Base-by-base conservation (phyloP, 2,113 vertebrate species). In the Misgurnus mizolepis region DNA sequence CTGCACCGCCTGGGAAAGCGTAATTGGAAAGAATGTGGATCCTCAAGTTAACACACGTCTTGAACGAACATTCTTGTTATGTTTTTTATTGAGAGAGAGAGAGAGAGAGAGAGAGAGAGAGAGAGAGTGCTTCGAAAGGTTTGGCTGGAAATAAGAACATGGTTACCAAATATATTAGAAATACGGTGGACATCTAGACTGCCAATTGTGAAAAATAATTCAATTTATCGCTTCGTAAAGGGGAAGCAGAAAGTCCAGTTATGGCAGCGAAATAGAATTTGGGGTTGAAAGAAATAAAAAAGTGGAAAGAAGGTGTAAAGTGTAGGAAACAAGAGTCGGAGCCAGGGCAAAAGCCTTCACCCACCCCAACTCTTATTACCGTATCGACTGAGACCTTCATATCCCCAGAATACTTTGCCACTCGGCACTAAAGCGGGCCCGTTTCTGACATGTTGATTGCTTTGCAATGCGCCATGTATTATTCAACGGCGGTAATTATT, bases 11-110 rank as follows among this genome's bases (percentile, higher is more conserved):
- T 41, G 61, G 49, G 45, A 58, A 76, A 67, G 40, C 73, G 71
- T 80, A 78, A 79, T 81, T 84, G 75, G 69, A 84, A 78, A 73
- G 69, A 67, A 60, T 76, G 65, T 67, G 50, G 55, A 79, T 73
- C 79, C 79, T 84, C 71, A 43, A 76, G 80, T 81, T 73, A 65
- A 41, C 66, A 67, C 76, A 79, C 27, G 49, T 84, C 34, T 58
- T 65, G 65, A 15, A 15, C 3, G 9, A 67, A 14, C 34, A 8
- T 22, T 15, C 69, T 56, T 73, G 71, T 73, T 73, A 73, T 45
- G 55, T 1, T 34, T 34, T 34, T 34, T 34, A 34, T 34, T 3
- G n/a, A 61, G 45, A 66, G 66, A 67, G 12, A 66, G 47, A 53
- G n/a, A n/a, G n/a, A n/a, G 61, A n/a, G 47, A 41, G 50, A 55